Percentiles rank a stretch among this genome's conserved stretches.
Evolutionary conservation across 1,140 invertebrate genomes (phyloP).

Genomic region (Colletes gigas): DNA sequence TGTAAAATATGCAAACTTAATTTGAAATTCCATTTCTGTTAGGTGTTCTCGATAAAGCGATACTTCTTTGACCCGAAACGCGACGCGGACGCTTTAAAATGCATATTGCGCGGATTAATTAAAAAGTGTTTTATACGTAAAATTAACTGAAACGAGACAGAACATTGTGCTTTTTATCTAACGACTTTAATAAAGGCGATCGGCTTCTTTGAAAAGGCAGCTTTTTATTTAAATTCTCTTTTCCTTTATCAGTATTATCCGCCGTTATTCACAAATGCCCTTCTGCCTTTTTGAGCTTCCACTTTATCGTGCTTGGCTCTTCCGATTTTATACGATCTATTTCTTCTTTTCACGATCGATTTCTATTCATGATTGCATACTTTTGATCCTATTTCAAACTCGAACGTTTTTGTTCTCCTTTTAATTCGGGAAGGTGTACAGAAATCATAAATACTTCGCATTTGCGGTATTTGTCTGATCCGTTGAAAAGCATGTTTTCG

Average conservation of each 20-base stretch:
- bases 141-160: slow-evolving; percentile 35
- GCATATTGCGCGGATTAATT: slow-evolving; percentile 61
- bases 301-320: no score
- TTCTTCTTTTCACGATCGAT: no score
- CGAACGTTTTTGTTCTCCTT: no score
- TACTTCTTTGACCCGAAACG: neutral
- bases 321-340: no score
- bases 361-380: no score
- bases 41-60: slow-evolving; percentile 27
- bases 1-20: slow-evolving; percentile 55
- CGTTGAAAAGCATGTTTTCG: no score
- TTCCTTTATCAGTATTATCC: neutral
- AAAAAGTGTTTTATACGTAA: slow-evolving; percentile 63
- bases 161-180: slow-evolving; percentile 14
- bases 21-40: slow-evolving; percentile 63
- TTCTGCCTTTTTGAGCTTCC: no score
- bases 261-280: neutral
- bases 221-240: slow-evolving; percentile 41
- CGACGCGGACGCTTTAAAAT: slow-evolving; percentile 24
- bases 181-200: neutral
- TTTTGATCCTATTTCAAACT: no score
- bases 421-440: no score
- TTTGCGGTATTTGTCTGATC: no score
- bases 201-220: slow-evolving; percentile 9
- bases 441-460: no score